Evolutionary conservation across 2,797 vertebrate species (phyloP).

Genomic region (Sebastes steindachneri): DNA sequence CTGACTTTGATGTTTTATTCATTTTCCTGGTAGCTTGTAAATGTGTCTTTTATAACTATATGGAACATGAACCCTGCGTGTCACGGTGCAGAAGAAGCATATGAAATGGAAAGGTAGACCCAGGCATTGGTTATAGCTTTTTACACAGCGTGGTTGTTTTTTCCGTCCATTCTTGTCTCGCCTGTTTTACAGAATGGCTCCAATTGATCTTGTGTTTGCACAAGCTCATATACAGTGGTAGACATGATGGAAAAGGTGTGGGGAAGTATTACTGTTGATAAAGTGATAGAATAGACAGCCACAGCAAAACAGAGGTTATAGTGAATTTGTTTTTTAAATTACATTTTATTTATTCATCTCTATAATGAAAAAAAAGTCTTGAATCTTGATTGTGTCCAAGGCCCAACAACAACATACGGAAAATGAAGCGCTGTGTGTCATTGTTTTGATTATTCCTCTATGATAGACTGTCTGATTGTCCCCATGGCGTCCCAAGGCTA

Average conservation of each 20-base stretch:
- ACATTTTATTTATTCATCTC: neutral
- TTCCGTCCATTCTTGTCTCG: neutral
- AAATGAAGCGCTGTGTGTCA: neutral
- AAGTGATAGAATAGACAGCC: neutral
- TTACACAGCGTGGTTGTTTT: neutral
- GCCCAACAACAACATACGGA: neutral
- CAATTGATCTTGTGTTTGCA: neutral
- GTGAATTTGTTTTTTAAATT: neutral
- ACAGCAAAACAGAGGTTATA: neutral
- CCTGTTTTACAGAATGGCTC: neutral
- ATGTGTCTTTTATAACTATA: conserved; percentile 48
- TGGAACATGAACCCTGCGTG: conserved; percentile 8
- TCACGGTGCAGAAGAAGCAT: conserved; percentile 5
- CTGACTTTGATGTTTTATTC: conserved; percentile 69
- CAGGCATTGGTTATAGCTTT: neutral
- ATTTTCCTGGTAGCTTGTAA: conserved; percentile 56
- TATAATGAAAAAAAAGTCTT: neutral
- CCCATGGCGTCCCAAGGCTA: neutral
- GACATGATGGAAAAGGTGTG: neutral
- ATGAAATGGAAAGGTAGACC: conserved; percentile 15
- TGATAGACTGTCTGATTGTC: neutral
- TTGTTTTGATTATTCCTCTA: neutral
- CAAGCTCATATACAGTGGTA: neutral
- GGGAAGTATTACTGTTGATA: neutral
- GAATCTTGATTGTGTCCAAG: neutral